These are phyloP conservation scores for Styela clava DNA, from an alignment of 23 tunicate genomes.

Conservation along the genomic window DNA sequence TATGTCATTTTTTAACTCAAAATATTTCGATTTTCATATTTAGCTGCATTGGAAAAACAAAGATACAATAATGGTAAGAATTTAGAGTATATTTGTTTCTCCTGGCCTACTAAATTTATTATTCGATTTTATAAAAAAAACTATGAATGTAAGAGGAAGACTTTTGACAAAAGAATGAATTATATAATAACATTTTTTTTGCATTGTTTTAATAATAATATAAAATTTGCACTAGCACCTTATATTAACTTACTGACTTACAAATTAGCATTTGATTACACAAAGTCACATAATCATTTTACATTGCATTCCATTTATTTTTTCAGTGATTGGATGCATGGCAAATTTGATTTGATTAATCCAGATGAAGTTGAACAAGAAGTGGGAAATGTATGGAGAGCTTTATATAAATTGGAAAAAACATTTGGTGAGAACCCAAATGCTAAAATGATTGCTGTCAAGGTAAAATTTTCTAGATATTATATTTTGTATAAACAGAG, in stretches of 20 bases:
- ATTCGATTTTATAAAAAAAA: too few species aligned
- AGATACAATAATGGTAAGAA: background rate
- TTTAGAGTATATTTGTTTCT: background rate
- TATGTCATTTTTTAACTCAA: too few species aligned
- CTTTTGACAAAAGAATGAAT: too few species aligned
- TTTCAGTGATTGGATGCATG: slow-evolving; percentile 87
- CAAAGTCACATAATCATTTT: too few species aligned
- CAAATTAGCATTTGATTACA: too few species aligned
- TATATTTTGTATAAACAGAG: background rate
- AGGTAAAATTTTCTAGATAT: slow-evolving; percentile 40
- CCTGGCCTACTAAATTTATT: too few species aligned
- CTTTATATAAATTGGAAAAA: slow-evolving; percentile 93
- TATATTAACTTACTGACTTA: too few species aligned
- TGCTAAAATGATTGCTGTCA: slow-evolving; percentile 78
- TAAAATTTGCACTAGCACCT: too few species aligned
- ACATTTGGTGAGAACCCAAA: slow-evolving; percentile 86
- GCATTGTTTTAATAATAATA: too few species aligned
- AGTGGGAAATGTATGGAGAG: slow-evolving; percentile 88
- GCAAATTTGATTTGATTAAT: slow-evolving; percentile 82
- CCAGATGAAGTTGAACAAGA: slow-evolving; percentile 97
- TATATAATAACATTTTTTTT: too few species aligned
- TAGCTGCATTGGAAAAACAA: background rate
- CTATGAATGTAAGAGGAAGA: too few species aligned
- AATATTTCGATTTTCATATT: background rate
- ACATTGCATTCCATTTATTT: too few species aligned